Base-by-base conservation (phyloP, 2,797 vertebrate species). In the Epinephelus coioides region DNA sequence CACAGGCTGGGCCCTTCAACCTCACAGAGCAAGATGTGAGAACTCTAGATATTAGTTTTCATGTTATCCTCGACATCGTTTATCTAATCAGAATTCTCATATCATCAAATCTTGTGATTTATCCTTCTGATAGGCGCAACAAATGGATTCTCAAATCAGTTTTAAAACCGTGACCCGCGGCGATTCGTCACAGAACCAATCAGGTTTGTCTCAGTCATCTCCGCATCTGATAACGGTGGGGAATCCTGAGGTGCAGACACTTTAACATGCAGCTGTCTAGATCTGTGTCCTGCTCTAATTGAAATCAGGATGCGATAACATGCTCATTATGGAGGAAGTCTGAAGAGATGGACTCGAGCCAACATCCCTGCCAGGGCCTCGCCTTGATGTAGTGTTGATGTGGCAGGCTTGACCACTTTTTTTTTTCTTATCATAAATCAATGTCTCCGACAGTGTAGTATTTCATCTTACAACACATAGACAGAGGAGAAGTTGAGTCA, bases 271-370 rank as follows among this genome's bases (percentile, higher is more conserved):
- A 86, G 86, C 86, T 92, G 85, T 90, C 86, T 91, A 78, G 86
- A 91, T 89, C 78, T 87, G 87, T 88, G 86, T 88, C 85, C 89
- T 87, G 85, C 85, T 91, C 88, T 94, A 95, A 95, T 94, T 94
- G 93, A 94, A 94, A 94, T 92, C 88, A 86, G 88, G 86, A 92
- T 86, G 91, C 64, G 90, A 90, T 93, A 91, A 91, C 89, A 82
- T 81, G 90, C 87, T 91, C 85, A 87, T 94, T 91, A 92, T 66
- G 79, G 86, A 69, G 83, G 73, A 73, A 70, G 76, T 75, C 81
- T 55, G 81, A 78, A 55, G 76, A 83, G 71, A 75, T 81, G 87
- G 87, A 86, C 69, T 82, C 30, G 2, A 83, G 83, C 88, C 87
- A 86, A 82, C 73, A 69, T 72, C 63, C 51, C 73, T 60, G 76